phyloP scores from a whole-genome alignment of 2,113 vertebrate genomes.

The Bettongia penicillata region DNA sequence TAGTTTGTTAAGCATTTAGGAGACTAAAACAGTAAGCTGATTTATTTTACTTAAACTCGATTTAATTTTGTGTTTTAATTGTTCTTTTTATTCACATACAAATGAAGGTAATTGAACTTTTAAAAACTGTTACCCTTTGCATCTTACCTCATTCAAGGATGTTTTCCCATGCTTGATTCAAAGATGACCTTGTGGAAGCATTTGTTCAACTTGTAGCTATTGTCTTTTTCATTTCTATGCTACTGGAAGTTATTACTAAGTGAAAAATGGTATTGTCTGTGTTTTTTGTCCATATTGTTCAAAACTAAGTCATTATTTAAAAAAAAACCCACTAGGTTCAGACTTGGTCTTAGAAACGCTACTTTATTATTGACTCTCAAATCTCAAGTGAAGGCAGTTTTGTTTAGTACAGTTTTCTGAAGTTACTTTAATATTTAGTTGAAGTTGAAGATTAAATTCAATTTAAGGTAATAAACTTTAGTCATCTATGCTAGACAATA shows the following conservation, averaged over 20 bases:
- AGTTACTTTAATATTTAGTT: background rate
- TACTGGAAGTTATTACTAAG: background rate
- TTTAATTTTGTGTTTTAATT: constrained; percentile 15
- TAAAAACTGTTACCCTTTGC: constrained; percentile 34
- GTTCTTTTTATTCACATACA: constrained; percentile 41
- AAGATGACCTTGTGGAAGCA: background rate
- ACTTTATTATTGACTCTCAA: background rate
- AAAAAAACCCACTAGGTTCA: background rate
- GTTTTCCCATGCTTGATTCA: background rate
- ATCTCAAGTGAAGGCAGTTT: background rate
- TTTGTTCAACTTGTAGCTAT: background rate
- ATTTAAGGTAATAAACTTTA: background rate
- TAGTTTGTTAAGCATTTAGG: background rate
- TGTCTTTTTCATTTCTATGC: background rate
- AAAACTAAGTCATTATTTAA: background rate
- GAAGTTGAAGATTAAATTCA: background rate
- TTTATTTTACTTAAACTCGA: constrained; percentile 42
- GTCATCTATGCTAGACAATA: background rate
- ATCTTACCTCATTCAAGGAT: constrained; percentile 23
- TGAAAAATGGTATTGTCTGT: background rate
- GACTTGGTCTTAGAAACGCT: background rate
- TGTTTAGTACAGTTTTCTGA: background rate
- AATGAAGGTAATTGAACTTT: constrained; percentile 49
- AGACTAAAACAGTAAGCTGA: background rate
- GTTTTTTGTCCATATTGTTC: background rate